Evolutionary conservation across 2,797 vertebrate genomes (phyloP).

Genomic region (Falco novaeseelandiae): DNA sequence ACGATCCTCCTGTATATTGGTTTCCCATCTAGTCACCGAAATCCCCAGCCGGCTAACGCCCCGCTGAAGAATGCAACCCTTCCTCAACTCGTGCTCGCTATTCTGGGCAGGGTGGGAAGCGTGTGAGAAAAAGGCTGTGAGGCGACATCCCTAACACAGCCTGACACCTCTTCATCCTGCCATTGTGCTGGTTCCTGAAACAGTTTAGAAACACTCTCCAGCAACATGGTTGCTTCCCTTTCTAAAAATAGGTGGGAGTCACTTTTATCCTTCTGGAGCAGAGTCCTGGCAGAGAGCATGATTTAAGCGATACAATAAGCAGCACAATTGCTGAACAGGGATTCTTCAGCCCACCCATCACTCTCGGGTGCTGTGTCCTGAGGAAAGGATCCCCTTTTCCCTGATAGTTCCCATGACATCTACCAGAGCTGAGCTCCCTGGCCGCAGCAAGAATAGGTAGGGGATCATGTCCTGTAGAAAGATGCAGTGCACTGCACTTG

Average conservation of each 20-base stretch:
- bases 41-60: background rate
- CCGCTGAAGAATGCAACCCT: background rate
- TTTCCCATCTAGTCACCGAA: background rate
- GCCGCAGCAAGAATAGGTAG: background rate
- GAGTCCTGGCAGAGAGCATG: background rate
- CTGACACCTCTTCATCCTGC: conserved; percentile 65
- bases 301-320: background rate
- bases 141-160: background rate
- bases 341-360: background rate
- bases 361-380: background rate
- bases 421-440: background rate
- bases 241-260: conserved; percentile 36
- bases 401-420: background rate
- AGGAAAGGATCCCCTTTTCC: background rate
- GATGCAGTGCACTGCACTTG: background rate
- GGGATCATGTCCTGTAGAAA: background rate
- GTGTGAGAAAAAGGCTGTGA: background rate
- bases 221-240: conserved; percentile 21
- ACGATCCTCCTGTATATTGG: background rate
- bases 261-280: background rate
- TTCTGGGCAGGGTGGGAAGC: background rate
- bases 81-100: background rate
- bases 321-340: background rate
- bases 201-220: background rate
- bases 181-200: conserved; percentile 26